Percentiles rank a stretch among this genome's conserved stretches.
Evolutionary conservation across 2,797 vertebrate genomes (phyloP).

Genomic region (Nasua narica): DNA sequence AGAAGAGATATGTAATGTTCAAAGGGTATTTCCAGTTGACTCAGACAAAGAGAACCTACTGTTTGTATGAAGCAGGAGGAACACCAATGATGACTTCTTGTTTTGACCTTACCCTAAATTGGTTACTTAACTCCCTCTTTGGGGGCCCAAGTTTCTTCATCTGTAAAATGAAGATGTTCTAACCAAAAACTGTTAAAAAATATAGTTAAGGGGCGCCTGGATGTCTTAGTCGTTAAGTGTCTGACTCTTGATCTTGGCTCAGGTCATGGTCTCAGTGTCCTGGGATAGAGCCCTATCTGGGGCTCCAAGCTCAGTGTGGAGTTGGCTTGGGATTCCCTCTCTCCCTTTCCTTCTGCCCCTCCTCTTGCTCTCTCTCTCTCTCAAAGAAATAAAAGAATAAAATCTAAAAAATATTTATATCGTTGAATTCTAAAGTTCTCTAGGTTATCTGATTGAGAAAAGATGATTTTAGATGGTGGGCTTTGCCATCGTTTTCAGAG

Average conservation of each 20-base stretch:
- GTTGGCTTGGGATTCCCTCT: background rate
- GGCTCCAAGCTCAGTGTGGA: background rate
- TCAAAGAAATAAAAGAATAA: background rate
- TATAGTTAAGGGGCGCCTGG: background rate
- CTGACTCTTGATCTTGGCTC: background rate
- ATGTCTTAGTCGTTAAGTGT: background rate
- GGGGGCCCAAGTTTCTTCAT: background rate
- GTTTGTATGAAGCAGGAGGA: background rate
- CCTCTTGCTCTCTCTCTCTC: background rate
- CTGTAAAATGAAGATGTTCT: background rate
- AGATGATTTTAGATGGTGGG: background rate
- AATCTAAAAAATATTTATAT: background rate
- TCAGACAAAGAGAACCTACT: slow-evolving; percentile 15
- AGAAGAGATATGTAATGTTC: background rate
- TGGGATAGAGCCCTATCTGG: background rate
- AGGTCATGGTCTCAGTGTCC: background rate
- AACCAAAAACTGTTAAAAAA: slow-evolving; percentile 32
- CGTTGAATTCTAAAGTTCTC: background rate
- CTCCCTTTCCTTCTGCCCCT: background rate
- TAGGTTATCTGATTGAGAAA: background rate
- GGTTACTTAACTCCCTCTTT: background rate
- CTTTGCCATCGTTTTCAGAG: background rate
- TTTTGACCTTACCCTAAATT: background rate
- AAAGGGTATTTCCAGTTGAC: slow-evolving; percentile 55
- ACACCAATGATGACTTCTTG: background rate